These are phyloP conservation scores for Opisthocomus hoazin DNA, from an alignment of 2,113 vertebrate species.

Conservation along the genomic window DNA sequence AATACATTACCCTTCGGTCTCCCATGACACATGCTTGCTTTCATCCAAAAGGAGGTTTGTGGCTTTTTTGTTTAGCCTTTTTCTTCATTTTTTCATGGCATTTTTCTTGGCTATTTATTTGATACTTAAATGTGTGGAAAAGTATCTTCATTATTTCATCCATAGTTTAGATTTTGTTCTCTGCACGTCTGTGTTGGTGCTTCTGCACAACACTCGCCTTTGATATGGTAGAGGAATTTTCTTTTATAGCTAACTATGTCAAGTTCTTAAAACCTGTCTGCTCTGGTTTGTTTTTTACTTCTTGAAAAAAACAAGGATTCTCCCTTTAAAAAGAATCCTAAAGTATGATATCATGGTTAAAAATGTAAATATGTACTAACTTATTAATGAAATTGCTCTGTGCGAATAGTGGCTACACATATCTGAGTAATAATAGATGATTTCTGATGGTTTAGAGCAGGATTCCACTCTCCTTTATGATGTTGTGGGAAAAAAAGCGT, in stretches of 20 bases:
- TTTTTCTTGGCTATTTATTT: background rate
- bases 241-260: background rate
- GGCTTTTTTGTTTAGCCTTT: background rate
- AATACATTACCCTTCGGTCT: slow-evolving; percentile 46
- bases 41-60: background rate
- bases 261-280: background rate
- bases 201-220: background rate
- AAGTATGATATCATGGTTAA: background rate
- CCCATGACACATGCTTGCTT: slow-evolving; percentile 1
- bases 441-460: background rate
- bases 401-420: background rate
- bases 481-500: background rate
- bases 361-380: background rate
- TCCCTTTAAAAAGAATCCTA: background rate
- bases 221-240: background rate
- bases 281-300: background rate
- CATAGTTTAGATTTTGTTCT: background rate
- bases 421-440: background rate
- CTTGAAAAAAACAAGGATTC: background rate
- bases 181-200: background rate
- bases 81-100: background rate
- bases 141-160: background rate
- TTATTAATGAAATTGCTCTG: background rate
- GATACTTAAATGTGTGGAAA: background rate
- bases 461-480: background rate